These are phyloP conservation scores for Neotoma lepida DNA, from an alignment of 2,113 vertebrate genomes.

Conservation along the genomic window DNA sequence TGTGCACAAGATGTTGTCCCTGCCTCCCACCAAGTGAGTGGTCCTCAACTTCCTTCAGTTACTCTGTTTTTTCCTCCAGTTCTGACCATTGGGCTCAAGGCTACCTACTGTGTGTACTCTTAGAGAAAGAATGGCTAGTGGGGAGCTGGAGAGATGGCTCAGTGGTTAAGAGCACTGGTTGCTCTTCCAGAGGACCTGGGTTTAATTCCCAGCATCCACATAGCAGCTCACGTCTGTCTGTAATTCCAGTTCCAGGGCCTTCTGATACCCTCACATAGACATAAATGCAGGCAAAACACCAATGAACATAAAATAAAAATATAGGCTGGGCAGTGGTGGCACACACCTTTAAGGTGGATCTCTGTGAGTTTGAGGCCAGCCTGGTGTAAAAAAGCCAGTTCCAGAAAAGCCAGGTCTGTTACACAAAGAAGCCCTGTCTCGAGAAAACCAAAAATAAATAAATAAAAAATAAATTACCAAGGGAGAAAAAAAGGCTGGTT, in stretches of 20 bases:
- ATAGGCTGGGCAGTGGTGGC: not conserved
- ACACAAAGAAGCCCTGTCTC: not conserved
- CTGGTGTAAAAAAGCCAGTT: not conserved
- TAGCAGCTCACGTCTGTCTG: not conserved
- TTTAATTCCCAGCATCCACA: not conserved
- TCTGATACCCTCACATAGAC: not conserved
- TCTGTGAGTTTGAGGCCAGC: not conserved
- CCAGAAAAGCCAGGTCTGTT: not conserved
- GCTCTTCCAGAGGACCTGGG: not conserved
- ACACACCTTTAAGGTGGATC: not conserved
- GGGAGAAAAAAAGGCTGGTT: not conserved
- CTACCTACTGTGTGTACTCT: not conserved
- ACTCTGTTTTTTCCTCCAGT: not conserved
- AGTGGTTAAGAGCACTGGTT: not conserved
- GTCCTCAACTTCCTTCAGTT: not conserved
- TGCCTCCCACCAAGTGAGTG: conserved; percentile 89
- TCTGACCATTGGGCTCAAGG: not conserved
- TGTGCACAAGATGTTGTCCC: conserved; percentile 93
- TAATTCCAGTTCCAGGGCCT: not conserved
- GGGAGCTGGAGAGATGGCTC: not conserved
- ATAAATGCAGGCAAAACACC: not conserved
- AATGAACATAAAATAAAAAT: not conserved
- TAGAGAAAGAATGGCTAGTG: not conserved
- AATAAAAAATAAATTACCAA: not conserved
- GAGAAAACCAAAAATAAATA: not conserved